Conservation (phyloP, 1,140 invertebrate species). For the Trichonephila clavata region DNA sequence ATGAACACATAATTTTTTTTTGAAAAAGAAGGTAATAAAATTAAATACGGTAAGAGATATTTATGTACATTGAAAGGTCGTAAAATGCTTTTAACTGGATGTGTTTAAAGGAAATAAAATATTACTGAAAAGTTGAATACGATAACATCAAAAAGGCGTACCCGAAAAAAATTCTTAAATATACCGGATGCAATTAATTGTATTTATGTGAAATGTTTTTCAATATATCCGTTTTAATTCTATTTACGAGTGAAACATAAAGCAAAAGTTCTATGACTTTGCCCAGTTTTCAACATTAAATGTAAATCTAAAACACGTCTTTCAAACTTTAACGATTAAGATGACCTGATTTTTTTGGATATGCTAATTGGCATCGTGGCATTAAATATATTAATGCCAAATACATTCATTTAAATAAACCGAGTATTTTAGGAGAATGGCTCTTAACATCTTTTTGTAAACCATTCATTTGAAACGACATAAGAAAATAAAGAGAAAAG, state of each 20-base stretch:
- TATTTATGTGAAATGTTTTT: conserved; percentile 19
- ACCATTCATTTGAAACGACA: not conserved
- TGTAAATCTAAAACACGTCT: conserved; percentile 11
- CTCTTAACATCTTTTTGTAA: not conserved
- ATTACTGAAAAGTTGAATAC: not conserved
- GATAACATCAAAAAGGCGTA: conserved; percentile 22
- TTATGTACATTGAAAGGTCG: not conserved
- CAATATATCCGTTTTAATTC: conserved; percentile 19
- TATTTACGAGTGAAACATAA: conserved; percentile 22
- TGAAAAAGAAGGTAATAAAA: not conserved
- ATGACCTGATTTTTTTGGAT: not conserved
- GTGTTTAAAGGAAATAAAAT: not conserved
- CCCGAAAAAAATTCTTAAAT: not conserved
- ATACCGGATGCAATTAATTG: not conserved
- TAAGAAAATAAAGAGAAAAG: not conserved
- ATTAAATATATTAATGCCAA: conserved; percentile 8
- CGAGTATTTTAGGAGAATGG: not conserved
- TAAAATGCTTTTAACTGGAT: conserved; percentile 1
- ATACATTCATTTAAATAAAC: not conserved
- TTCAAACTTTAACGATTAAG: conserved; percentile 21
- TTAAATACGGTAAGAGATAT: not conserved
- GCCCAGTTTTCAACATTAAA: not conserved
- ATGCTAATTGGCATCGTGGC: not conserved
- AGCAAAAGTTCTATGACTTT: not conserved
- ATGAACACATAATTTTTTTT: not conserved